Base-by-base conservation (phyloP, 2,888 invertebrate species). In the Euspilapteryx auroguttella region DNA sequence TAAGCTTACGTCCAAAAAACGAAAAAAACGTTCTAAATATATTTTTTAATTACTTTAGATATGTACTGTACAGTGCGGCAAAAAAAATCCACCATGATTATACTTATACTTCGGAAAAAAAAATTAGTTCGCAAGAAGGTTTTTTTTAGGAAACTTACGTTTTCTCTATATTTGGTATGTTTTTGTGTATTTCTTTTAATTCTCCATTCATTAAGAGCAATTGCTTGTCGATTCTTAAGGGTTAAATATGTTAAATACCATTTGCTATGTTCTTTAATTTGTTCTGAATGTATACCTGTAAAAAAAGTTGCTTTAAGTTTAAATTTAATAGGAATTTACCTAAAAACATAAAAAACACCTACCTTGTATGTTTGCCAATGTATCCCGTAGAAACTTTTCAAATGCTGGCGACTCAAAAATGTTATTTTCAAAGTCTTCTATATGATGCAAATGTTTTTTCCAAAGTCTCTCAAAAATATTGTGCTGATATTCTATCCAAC, bases 401-500 rank as follows among this genome's bases (percentile, higher is more conserved):
- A 42, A 45, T n/a, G 22, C 25, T 4, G 9, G n/a, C n/a, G 27
- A 14, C 6, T 40, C 13, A 34, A 14, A 33, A 17, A 10, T 29
- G 26, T 20, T 26, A 9, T 34, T 29, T 10, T 37, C 29, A 9
- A 33, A 24, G 14, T 33, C 24, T 4, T 36, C 34, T 8, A 35
- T 31, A 17, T n/a, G 14, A 2, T 34, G 33, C 34, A 55, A 50
- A 47, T 55, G 36, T 40, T 65, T 69, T 26, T 50, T 46, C 69
- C 71, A 71, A 29, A 45, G 38, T 32, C 68, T 71, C 24, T 73
- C 41, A 47, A 81, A 82, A 32, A 77, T 49, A 26, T 68, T 68
- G 42, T 82, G 81, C 37, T 79, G 75, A 31, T 78, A 79, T 41
- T 66, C 61, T 31, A 62, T 53, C 82, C 82, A 82, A 10, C 80